Conservation (phyloP, 2,888 invertebrate species). For the Brachyptera putata region DNA sequence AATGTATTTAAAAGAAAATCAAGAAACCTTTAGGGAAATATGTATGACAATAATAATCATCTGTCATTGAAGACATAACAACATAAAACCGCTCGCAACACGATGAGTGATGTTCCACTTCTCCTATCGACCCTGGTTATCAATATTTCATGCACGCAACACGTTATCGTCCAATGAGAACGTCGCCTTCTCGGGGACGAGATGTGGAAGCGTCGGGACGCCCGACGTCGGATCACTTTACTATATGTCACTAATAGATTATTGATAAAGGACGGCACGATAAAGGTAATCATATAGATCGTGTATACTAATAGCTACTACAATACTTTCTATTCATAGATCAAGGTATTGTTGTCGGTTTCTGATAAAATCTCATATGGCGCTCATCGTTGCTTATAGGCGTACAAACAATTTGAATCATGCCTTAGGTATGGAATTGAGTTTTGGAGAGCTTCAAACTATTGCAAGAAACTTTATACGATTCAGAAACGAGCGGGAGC, state of each 20-base stretch:
- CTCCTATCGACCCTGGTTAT: conserved; percentile 13
- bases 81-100: neutral
- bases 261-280: neutral
- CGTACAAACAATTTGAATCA: too few species aligned
- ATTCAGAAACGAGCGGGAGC: too few species aligned
- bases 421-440: too few species aligned
- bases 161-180: neutral
- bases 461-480: too few species aligned
- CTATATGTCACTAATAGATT: neutral
- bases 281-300: too few species aligned
- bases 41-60: neutral
- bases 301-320: too few species aligned
- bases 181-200: neutral
- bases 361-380: too few species aligned
- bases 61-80: neutral
- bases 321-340: too few species aligned
- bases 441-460: too few species aligned
- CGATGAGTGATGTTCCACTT: conserved; percentile 12
- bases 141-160: conserved; percentile 2
- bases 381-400: too few species aligned
- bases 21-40: neutral
- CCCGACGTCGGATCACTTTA: neutral
- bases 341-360: neutral
- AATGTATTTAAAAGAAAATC: neutral
- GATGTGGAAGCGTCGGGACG: too few species aligned